phyloP scores from a whole-genome alignment of 23 tunicate species.

The Phallusia fumigata region DNA sequence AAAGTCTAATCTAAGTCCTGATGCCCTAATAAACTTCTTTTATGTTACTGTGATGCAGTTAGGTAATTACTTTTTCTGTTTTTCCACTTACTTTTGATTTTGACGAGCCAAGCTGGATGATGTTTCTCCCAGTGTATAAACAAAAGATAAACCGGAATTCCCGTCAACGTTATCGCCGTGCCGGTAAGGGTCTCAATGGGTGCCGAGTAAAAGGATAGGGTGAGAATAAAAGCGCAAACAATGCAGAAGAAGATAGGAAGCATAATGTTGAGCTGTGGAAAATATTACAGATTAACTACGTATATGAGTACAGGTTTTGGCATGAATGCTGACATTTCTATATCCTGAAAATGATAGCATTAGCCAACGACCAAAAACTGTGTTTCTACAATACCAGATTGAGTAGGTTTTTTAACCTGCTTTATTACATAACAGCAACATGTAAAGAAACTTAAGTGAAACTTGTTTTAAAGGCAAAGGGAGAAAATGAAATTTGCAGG shows the following conservation, averaged over 20 bases:
- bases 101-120: slow-evolving; percentile 72
- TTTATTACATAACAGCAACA: no score
- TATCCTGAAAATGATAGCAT: no score
- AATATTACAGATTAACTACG: background rate
- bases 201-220: slow-evolving; percentile 74
- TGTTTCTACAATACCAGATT: no score
- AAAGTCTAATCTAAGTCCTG: no score
- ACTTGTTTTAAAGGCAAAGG: no score
- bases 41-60: no score
- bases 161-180: slow-evolving; percentile 80
- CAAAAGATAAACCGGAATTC: slow-evolving; percentile 74
- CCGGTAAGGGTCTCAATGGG: slow-evolving; percentile 76
- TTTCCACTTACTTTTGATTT: slow-evolving; percentile 69
- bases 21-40: no score
- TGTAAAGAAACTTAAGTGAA: no score
- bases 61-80: no score
- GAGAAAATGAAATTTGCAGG: no score
- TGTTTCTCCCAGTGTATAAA: slow-evolving; percentile 63
- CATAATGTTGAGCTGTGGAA: slow-evolving; percentile 63
- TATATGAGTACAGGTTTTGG: background rate
- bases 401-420: no score
- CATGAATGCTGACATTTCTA: background rate
- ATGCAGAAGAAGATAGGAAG: slow-evolving; percentile 79
- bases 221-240: slow-evolving; percentile 70
- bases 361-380: no score